Conservation (phyloP, 2,888 invertebrate genomes). For the Falcaria lacertinaria region DNA sequence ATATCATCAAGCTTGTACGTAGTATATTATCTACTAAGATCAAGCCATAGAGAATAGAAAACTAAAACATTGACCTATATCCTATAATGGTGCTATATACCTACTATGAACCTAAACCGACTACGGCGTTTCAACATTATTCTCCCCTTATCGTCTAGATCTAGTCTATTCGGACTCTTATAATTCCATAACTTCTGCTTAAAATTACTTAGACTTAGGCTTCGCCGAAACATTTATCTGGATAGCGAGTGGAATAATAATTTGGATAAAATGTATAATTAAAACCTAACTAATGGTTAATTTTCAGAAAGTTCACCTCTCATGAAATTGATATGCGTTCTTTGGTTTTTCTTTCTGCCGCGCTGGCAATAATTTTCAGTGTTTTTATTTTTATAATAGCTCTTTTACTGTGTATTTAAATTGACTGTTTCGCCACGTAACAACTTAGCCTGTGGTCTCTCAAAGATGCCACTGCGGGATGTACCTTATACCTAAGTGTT, state of each 20-base stretch:
- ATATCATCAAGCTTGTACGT: too few species aligned
- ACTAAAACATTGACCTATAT: too few species aligned
- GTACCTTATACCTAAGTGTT: slow-evolving; percentile 72
- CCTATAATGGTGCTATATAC: too few species aligned
- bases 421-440: slow-evolving; percentile 66
- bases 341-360: slow-evolving; percentile 61
- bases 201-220: slow-evolving; percentile 27
- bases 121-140: slow-evolving; percentile 17
- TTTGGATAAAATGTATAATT: slow-evolving; percentile 7
- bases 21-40: too few species aligned
- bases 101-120: slow-evolving; percentile 17
- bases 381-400: slow-evolving; percentile 58
- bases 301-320: too few species aligned
- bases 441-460: slow-evolving; percentile 54
- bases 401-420: slow-evolving; percentile 72
- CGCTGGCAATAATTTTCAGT: too few species aligned
- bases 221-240: slow-evolving; percentile 16
- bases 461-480: slow-evolving; percentile 61
- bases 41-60: too few species aligned
- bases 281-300: too few species aligned
- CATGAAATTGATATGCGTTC: too few species aligned
- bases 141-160: slow-evolving; percentile 22
- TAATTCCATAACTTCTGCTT: slow-evolving; percentile 33
- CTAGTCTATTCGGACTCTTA: slow-evolving; percentile 38
- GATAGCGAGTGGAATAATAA: slow-evolving; percentile 3